Evolutionary conservation across 1,140 invertebrate species (phyloP), one percentile per base, ranked within the genome.

Genomic region (Hypsibius dujardini): DNA sequence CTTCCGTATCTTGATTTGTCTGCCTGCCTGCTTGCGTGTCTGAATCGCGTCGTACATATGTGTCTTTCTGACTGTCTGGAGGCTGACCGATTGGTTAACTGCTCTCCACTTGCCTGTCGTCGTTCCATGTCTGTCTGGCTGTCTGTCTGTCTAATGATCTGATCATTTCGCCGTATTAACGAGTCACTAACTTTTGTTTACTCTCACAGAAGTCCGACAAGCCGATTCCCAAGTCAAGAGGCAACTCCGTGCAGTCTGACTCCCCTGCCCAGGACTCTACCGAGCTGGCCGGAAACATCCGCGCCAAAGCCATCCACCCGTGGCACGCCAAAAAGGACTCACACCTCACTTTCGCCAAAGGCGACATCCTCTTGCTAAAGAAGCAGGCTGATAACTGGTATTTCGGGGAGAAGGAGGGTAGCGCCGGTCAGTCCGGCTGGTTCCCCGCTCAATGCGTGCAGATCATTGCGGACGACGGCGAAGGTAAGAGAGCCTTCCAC

Each of bases 341-440:
- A 73, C 86, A 88, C 77, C 77, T 88, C 56, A 81, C 83, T 0
- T 87, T 88, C 75, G 82, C 82, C 67, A 86, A 87, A 78, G 86
- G 85, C 72, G 86, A 88, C 76, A 77, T 80, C 14, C 84, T 88
- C 70, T 79, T 77, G 70, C 83, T 88, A 47, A 82, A 82, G 70
- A 86, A 88, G 75, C 83, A 87, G 74, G 85, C 86, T 77, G 85
- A 84, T 70, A 83, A 85, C 76, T 87, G 86, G 85, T 87, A 85
- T 83, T 85, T 83, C 73, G 87, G 87, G 46, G 82, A 86, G 75
- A 74, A 81, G 70, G 1, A 74, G 75, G 28, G 28, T 28, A 74
- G 79, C 77, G 70, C 77, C 78, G 77, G 79, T 79, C 73, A 40
- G 47, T 42, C 7, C 7, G 59, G 47, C 12, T 67, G 62, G 62